Percentiles rank a stretch among this genome's conserved stretches.
These are phyloP conservation scores for Phrynocephalus vlangalii DNA, from an alignment of 2,797 vertebrate genomes.

Conservation along the genomic window DNA sequence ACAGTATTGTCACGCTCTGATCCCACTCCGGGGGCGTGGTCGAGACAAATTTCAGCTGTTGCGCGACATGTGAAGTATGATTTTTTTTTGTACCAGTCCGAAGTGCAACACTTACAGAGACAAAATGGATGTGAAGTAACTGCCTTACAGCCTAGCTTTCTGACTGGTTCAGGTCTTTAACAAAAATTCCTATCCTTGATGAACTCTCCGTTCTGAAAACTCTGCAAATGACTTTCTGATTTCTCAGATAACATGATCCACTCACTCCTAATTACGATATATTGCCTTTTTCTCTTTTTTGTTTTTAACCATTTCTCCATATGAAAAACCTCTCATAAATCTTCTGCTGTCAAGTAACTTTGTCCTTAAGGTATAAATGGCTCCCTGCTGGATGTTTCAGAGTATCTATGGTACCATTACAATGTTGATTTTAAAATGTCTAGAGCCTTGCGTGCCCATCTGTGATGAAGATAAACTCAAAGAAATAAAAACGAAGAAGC, in stretches of 20 bases:
- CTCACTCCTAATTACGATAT: background rate
- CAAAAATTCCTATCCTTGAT: background rate
- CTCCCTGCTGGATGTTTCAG: conserved; percentile 16
- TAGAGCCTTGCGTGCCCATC: background rate
- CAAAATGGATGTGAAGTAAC: too few relatives aligned
- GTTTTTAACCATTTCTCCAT: conserved; percentile 6
- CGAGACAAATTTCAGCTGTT: too few relatives aligned
- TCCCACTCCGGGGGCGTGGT: too few relatives aligned
- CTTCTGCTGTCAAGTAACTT: background rate
- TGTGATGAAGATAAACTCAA: background rate
- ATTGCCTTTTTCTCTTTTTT: background rate
- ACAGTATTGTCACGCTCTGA: too few relatives aligned
- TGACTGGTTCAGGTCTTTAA: background rate
- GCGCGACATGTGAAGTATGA: too few relatives aligned
- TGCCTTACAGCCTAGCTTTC: background rate
- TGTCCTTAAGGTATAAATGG: conserved; percentile 15
- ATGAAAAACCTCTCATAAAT: conserved; percentile 18
- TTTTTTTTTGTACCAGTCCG: too few relatives aligned
- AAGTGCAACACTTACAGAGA: too few relatives aligned
- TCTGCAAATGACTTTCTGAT: background rate
- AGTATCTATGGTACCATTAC: background rate
- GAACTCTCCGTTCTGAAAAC: background rate
- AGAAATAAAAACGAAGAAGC: too few relatives aligned
- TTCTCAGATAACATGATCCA: background rate
- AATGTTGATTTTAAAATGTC: background rate